A percentile compares a stretch with the other conserved stretches of the same genome.
Evolutionary conservation across 2,113 vertebrate species (phyloP).

Genomic region (Spilogale gracilis): DNA sequence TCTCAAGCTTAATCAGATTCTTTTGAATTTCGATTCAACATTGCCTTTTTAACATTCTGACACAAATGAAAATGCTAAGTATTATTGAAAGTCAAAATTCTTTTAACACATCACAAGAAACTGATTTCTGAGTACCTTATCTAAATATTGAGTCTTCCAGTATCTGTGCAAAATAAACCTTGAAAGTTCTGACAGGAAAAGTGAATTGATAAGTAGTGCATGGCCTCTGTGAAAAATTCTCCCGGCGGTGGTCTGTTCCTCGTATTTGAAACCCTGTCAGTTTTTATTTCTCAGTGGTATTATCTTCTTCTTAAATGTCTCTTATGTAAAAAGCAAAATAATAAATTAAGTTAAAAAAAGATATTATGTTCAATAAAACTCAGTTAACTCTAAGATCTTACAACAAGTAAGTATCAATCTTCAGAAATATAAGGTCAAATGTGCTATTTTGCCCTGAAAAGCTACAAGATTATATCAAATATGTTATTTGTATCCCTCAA

Average conservation of each 20-base stretch:
- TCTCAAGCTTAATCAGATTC: background rate
- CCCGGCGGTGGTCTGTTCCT: background rate
- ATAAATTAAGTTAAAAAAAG: conserved; percentile 58
- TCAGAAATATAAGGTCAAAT: background rate
- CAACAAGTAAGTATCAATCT: conserved; percentile 1
- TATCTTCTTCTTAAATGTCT: background rate
- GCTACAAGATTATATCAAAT: background rate
- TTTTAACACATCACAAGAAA: conserved; percentile 26
- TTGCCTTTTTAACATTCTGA: conserved; percentile 43
- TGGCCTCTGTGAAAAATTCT: background rate
- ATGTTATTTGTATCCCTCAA: background rate
- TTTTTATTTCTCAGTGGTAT: background rate
- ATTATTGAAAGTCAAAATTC: conserved; percentile 49
- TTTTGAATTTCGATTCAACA: conserved; percentile 17
- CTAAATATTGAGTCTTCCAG: conserved; percentile 25
- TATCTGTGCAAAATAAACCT: conserved; percentile 63
- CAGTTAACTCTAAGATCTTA: conserved; percentile 7
- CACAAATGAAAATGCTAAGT: conserved; percentile 41
- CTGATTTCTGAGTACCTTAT: conserved; percentile 35
- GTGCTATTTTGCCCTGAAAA: background rate
- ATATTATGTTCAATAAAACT: conserved; percentile 22
- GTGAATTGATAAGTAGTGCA: background rate
- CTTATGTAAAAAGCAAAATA: conserved; percentile 26
- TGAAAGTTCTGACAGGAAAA: conserved; percentile 46
- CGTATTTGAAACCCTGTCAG: conserved; percentile 5